A percentile compares a stretch with the other conserved stretches of the same genome.
phyloP scores from a whole-genome alignment of 2,113 vertebrate species.

The Percopsis transmontana region DNA sequence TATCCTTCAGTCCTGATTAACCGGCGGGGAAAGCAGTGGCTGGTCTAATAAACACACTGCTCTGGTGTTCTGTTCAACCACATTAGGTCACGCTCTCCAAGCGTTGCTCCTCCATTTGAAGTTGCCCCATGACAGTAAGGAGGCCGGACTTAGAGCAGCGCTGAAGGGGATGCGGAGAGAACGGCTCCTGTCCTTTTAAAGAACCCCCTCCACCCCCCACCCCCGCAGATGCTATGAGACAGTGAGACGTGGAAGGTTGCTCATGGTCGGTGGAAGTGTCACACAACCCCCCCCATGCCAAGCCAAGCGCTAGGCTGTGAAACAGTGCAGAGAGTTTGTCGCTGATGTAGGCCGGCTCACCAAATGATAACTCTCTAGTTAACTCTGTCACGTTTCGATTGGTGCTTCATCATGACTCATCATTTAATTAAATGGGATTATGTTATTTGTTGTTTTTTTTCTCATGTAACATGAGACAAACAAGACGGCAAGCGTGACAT shows the following conservation, averaged over 20 bases:
- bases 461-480: neutral
- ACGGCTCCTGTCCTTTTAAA: conserved; percentile 70
- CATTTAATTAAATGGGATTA: conserved; percentile 47
- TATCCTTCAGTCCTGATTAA: neutral
- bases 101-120: conserved; percentile 21
- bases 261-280: conserved; percentile 68
- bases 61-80: conserved; percentile 44
- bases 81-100: conserved; percentile 23
- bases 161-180: conserved; percentile 58
- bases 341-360: conserved; percentile 60
- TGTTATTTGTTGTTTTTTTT: conserved; percentile 33
- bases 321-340: conserved; percentile 52
- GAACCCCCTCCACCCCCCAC: conserved; percentile 44
- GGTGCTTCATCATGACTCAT: conserved; percentile 52
- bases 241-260: conserved; percentile 53
- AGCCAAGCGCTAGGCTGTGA: conserved; percentile 45
- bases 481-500: too few species aligned
- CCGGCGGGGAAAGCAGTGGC: conserved; percentile 6
- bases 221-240: conserved; percentile 67
- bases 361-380: conserved; percentile 56
- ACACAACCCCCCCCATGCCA: conserved; percentile 56
- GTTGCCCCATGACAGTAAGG: conserved; percentile 42
- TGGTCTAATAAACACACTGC: conserved; percentile 21
- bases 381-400: conserved; percentile 59
- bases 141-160: conserved; percentile 44